Evolutionary conservation across 2,888 invertebrate species (phyloP), one percentile per base, ranked within the genome.

Genomic region (Spilosoma lubricipeda): DNA sequence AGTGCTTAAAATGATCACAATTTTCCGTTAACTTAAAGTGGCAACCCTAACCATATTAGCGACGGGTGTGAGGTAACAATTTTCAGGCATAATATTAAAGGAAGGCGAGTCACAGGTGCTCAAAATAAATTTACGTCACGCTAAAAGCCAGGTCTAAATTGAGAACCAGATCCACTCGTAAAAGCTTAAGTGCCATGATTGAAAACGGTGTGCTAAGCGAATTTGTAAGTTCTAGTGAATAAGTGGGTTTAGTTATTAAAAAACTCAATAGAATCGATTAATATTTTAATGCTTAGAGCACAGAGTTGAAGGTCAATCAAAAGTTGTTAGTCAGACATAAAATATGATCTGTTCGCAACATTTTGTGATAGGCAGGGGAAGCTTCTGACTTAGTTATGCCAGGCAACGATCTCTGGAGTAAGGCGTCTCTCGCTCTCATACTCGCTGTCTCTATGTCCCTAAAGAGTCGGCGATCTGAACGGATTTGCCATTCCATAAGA

Each of bases 91-190:
- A 78, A 80, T 77, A 82, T 84, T 79, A 82, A 81, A 83, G 67
- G 76, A 67, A 79, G 72, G 59, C 80, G 68, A 77, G 83, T 70
- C 78, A 67, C 84, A 85, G 85, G 82, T 85, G 83, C 67, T 74
- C 73, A 52, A 75, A 74, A 79, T 83, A 84, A 75, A 80, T 80
- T 81, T 75, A 79, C 76, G 67, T 69, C 71, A 74, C 67, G 77
- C 77, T 84, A 80, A 85, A 80, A 83, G 83, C 78, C 70, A 63
- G 67, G 65, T 56, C 71, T 73, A 78, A 79, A 77, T 78, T 85
- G 67, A 67, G 67, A 66, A 42, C 68, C 45, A 36, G 68, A 56
- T 68, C 64, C 23, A 36, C 30, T 59, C 48, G 63, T 83, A 65
- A 80, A 80, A 78, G 77, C 78, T 84, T 39, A 67, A 70, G 42